Evolutionary conservation across 1,140 invertebrate genomes (phyloP), one percentile per base, ranked within the genome.

Genomic region (Pissodes strobi): DNA sequence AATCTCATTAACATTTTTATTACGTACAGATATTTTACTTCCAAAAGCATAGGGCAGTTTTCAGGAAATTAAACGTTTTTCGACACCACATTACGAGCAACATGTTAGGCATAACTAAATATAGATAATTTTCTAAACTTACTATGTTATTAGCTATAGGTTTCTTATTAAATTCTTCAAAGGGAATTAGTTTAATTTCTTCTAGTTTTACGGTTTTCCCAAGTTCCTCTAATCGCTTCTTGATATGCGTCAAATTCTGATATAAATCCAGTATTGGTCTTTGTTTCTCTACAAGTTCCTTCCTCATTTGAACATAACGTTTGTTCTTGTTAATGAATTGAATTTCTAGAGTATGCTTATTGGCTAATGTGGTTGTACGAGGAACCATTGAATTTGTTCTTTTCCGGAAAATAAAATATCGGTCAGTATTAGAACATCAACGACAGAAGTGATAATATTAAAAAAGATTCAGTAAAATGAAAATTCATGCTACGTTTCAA

Each of bases 321-420:
- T 72, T 74, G 34, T 75, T 76, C 48, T 76, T 77, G 23, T 71
- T 69, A 1, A 71, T 13, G 43, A 77, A 76, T 49, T 76, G 74
- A 17, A 72, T 66, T 61, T 76, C 75, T 9, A 76, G 37, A 3
- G 72, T 72, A 39, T 70, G 67, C 23, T 69, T 76, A 49, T 68
- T 69, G 9, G 52, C 23, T 27, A 34, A 43, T 15, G 57, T 59
- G 59, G 15, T 46, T 15, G 45, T 30, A 12, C 61, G 39, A 25
- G 27, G 51, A 1, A 45, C 10, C n/a, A 34, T n/a, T 2, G 61
- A 68, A n/a, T 23, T 58, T 10, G 63, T 57, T 60, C 62, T 68
- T n/a, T n/a, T n/a, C n/a, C n/a, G n/a, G n/a, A n/a, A n/a, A n/a
- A n/a, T n/a, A n/a, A n/a, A n/a, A n/a, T n/a, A n/a, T n/a, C n/a